Evolutionary conservation across 2,888 invertebrate species (phyloP).

Genomic region (Agrotis segetum): DNA sequence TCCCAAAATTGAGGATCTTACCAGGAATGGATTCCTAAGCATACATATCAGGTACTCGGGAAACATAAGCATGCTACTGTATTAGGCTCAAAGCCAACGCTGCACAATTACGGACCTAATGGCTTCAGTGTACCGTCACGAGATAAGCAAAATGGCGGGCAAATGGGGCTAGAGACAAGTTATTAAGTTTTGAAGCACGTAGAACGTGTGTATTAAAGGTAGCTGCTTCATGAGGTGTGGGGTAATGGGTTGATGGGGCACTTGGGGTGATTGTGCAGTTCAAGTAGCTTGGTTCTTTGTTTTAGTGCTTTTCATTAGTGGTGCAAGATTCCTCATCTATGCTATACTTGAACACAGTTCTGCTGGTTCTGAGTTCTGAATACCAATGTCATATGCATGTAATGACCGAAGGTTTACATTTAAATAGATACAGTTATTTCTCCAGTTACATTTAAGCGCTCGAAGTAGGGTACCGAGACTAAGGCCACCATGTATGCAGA

Average conservation of each 20-base stretch:
- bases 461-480: too few relatives aligned
- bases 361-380: neutral
- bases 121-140: conserved; percentile 62
- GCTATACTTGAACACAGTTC: too few relatives aligned
- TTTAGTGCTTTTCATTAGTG: neutral
- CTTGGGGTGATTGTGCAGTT: conserved; percentile 11
- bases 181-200: conserved; percentile 46
- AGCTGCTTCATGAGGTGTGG: conserved; percentile 1
- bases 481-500: too few relatives aligned
- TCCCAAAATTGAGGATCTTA: conserved; percentile 28
- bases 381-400: too few relatives aligned
- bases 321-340: too few relatives aligned
- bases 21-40: conserved; percentile 42
- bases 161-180: conserved; percentile 51
- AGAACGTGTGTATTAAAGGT: conserved; percentile 35
- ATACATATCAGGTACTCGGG: conserved; percentile 52
- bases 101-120: conserved; percentile 74
- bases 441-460: too few relatives aligned
- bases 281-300: neutral
- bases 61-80: conserved; percentile 64
- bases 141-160: conserved; percentile 55
- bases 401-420: too few relatives aligned
- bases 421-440: too few relatives aligned
- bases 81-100: conserved; percentile 79
- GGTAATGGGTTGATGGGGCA: conserved; percentile 4